Conservation (phyloP, 1,140 invertebrate genomes). For the Coptotermes formosanus region DNA sequence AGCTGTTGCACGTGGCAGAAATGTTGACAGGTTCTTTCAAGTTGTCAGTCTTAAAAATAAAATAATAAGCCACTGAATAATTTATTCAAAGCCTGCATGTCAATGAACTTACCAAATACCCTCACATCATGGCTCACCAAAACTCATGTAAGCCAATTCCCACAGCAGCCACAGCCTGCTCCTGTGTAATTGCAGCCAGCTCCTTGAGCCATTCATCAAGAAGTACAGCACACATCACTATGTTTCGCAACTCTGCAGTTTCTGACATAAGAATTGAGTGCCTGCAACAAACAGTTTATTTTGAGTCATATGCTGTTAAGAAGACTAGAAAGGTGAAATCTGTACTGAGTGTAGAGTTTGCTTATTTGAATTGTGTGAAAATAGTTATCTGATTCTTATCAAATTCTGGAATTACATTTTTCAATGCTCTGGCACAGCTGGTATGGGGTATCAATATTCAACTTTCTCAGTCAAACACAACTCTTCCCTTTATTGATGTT, state of each 20-base stretch:
- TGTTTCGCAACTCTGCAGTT: constrained; percentile 47
- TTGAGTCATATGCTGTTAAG: no score
- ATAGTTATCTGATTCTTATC: no score
- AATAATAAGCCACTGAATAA: not conserved
- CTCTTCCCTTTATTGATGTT: no score
- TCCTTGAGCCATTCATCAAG: constrained; percentile 93
- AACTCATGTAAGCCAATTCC: not conserved
- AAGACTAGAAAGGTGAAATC: no score
- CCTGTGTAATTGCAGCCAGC: constrained; percentile 85
- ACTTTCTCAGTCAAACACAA: no score
- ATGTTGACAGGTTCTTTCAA: not conserved
- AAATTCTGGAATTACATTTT: no score
- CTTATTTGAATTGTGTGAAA: no score
- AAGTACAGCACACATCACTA: constrained; percentile 81
- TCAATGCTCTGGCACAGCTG: no score
- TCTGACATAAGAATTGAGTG: not conserved
- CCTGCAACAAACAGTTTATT: not conserved
- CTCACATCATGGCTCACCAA: not conserved
- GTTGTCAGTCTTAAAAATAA: not conserved
- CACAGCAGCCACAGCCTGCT: constrained; percentile 61
- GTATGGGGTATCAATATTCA: no score
- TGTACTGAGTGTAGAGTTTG: no score
- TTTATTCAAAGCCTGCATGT: not conserved
- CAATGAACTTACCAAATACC: constrained; percentile 15
- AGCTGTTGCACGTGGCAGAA: not conserved